phyloP scores from a whole-genome alignment of 2,888 invertebrate genomes.

The Spilosoma lubricipeda region DNA sequence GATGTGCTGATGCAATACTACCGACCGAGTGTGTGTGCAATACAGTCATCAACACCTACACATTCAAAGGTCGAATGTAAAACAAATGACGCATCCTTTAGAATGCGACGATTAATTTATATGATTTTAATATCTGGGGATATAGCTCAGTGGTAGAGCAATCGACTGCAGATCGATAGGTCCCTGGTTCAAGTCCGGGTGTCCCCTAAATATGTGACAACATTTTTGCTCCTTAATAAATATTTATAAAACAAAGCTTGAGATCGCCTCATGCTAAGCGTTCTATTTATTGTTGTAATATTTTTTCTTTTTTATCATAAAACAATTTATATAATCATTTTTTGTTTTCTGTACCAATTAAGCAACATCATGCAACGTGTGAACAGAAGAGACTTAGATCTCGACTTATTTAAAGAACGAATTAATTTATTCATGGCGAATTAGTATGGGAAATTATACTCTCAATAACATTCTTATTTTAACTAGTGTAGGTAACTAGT shows the following conservation, averaged over 20 bases:
- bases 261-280: background rate
- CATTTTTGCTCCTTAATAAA: background rate
- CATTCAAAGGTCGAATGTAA: constrained; percentile 1
- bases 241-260: background rate
- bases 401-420: no score
- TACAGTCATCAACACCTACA: background rate
- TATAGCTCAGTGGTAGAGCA: constrained; percentile 84
- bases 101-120: constrained; percentile 1
- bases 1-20: constrained; percentile 8
- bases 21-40: background rate
- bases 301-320: background rate
- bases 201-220: constrained; percentile 67
- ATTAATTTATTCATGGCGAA: no score
- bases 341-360: no score
- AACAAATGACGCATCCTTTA: constrained; percentile 12
- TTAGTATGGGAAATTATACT: no score
- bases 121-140: constrained; percentile 57
- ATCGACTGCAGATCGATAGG: constrained; percentile 86
- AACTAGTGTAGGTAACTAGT: no score
- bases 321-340: no score
- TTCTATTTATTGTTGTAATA: background rate
- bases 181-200: constrained; percentile 84
- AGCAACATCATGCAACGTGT: no score
- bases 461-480: no score
- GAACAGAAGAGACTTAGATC: no score